Base-by-base conservation (phyloP, 2,113 vertebrate genomes). In the Phylloscopus trochiloides region DNA sequence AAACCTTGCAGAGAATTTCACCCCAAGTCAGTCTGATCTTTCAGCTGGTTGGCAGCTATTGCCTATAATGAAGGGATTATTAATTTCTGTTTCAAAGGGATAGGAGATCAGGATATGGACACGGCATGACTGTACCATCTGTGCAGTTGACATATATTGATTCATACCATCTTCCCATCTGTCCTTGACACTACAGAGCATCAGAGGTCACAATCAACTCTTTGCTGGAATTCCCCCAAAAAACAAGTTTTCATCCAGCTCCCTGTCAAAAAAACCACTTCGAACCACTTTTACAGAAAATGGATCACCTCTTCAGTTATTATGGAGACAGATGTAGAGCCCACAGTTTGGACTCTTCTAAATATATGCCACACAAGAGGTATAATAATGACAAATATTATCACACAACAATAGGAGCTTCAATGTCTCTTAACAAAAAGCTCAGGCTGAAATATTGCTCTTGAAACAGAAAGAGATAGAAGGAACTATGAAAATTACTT, bases 81-180 rank as follows among this genome's bases (percentile, higher is more conserved):
- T 98, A 98, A 98, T 98, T 98, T 98, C 95, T 92, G 92, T 98
- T 98, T 98, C 97, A 95, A 97, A 97, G 86, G 96, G 94, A 96
- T 97, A 81, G 97, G 81, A 97, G 97, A 97, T 96, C 96, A 95
- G 96, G 95, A 97, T 97, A 96, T 97, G 97, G 98, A 98, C 97
- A 98, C 97, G 97, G 97, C 95, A 95, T 95, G 97, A 97, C 97
- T 97, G 90, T 97, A 97, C 98, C 98, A 98, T 98, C 98, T 98
- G 98, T 98, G 97, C 96, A 0, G 96, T 79, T 98, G 98, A 98
- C 97, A 98, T 98, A 96, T 97, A 98, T 98, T 98, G 97, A 98
- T 98, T 98, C 97, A 97, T 95, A 97, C 96, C 97, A 97, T 98
- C 97, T 98, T 96, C 96, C 98, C 98, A 98, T 98, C 98, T 98